phyloP scores from a whole-genome alignment of 1,140 invertebrate species.

The Drosophila santomea region DNA sequence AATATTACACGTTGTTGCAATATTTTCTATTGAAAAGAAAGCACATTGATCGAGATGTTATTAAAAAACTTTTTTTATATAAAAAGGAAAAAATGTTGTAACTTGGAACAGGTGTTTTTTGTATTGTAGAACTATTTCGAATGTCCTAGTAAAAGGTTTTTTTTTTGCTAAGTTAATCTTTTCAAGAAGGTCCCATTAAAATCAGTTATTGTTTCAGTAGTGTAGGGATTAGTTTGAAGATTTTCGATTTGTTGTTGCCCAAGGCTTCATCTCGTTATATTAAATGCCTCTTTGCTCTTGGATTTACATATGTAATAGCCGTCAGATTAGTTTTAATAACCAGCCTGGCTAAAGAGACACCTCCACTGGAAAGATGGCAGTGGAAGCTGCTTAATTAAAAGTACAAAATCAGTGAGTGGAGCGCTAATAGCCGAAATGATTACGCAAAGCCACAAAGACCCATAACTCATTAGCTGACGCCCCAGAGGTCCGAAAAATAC shows the following conservation, averaged over 20 bases:
- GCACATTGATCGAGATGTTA: neutral
- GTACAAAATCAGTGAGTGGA: conserved; percentile 65
- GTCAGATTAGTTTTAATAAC: conserved; percentile 31
- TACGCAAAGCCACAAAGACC: conserved; percentile 63
- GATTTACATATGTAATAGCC: conserved; percentile 72
- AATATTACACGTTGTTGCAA: conserved; percentile 27
- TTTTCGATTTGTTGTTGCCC: conserved; percentile 18
- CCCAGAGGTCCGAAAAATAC: conserved; percentile 53
- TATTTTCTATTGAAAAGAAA: conserved; percentile 8
- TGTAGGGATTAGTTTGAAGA: neutral
- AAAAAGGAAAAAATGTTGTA: neutral
- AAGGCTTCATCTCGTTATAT: conserved; percentile 36
- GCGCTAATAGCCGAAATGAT: conserved; percentile 64
- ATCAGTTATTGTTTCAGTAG: too few species aligned
- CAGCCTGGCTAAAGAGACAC: conserved; percentile 34
- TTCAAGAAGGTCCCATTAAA: neutral
- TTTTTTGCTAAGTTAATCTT: too few species aligned
- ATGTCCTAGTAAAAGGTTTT: too few species aligned
- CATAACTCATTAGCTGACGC: conserved; percentile 75
- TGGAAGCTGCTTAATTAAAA: conserved; percentile 73
- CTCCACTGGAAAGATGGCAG: conserved; percentile 31
- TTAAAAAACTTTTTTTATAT: too few species aligned
- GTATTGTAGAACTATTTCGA: neutral
- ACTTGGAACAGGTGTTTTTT: neutral
- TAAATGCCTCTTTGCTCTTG: conserved; percentile 29